These are phyloP conservation scores for Ceyx margarethae DNA, from an alignment of 2,113 vertebrate species.

Conservation along the genomic window DNA sequence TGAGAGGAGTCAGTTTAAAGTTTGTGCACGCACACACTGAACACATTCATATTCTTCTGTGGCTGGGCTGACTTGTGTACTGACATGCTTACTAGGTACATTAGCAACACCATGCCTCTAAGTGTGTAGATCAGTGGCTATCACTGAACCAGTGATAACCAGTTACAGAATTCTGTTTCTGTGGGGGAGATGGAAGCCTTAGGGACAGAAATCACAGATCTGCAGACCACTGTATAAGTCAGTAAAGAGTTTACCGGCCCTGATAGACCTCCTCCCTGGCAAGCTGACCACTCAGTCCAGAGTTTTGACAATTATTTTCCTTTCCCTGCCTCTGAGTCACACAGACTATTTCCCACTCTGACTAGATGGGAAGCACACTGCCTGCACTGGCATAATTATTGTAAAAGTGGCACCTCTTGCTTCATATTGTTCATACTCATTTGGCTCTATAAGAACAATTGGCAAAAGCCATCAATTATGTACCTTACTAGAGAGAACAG, in stretches of 20 bases:
- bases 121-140: background rate
- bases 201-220: background rate
- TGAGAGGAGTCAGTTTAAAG: slow-evolving; percentile 1
- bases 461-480: background rate
- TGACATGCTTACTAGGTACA: background rate
- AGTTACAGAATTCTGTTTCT: background rate
- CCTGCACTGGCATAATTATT: background rate
- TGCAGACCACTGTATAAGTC: background rate
- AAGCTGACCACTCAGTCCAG: background rate
- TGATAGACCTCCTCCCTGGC: background rate
- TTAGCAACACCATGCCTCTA: background rate
- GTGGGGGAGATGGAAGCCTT: background rate
- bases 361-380: background rate
- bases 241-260: background rate
- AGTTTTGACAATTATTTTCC: background rate
- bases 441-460: background rate
- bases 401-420: background rate
- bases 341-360: background rate
- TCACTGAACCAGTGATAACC: background rate
- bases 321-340: background rate
- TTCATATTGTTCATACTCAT: background rate
- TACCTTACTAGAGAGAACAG: background rate
- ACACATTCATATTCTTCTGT: background rate
- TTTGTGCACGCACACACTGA: background rate
- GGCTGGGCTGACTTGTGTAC: background rate